Percentiles rank a stretch among this genome's conserved stretches.
phyloP scores from a whole-genome alignment of 2,888 invertebrate genomes.

The Drosophila formosana region DNA sequence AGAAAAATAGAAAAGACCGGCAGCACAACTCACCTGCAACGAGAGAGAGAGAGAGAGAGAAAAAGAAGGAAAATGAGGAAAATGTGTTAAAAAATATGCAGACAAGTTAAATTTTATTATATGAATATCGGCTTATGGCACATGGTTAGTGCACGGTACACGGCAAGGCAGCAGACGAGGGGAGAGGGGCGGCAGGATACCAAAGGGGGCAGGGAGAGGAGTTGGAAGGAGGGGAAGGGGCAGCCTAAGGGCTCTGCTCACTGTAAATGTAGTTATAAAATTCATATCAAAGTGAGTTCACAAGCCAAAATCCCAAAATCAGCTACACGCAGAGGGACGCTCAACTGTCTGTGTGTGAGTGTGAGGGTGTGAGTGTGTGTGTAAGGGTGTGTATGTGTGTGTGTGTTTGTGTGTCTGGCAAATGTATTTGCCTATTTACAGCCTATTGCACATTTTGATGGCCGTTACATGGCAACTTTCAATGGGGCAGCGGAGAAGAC shows the following conservation, averaged over 20 bases:
- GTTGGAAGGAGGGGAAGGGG: neutral
- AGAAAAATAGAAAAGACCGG: constrained; percentile 3
- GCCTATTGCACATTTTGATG: constrained; percentile 78
- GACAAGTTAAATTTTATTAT: constrained; percentile 71
- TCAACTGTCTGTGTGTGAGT: neutral
- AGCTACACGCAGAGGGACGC: constrained; percentile 41
- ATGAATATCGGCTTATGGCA: constrained; percentile 63
- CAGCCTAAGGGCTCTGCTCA: constrained; percentile 10
- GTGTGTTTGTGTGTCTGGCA: constrained; percentile 38
- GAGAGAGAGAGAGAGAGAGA: constrained; percentile 29
- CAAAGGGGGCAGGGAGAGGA: neutral
- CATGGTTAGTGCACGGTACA: constrained; percentile 31
- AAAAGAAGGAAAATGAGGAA: constrained; percentile 13
- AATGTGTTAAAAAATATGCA: constrained; percentile 61
- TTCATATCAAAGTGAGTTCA: constrained; percentile 65
- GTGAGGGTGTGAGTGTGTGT: neutral
- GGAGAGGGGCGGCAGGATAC: too few species aligned
- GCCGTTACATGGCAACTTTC: constrained; percentile 37
- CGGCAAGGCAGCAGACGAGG: neutral
- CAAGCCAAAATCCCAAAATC: constrained; percentile 70
- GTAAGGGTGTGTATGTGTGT: constrained; percentile 11
- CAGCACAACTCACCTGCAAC: constrained; percentile 59
- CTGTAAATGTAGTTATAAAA: constrained; percentile 69
- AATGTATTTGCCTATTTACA: constrained; percentile 80
- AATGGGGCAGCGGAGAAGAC: neutral